Conservation (phyloP, 2,888 invertebrate genomes). For the Volucella zonaria region DNA sequence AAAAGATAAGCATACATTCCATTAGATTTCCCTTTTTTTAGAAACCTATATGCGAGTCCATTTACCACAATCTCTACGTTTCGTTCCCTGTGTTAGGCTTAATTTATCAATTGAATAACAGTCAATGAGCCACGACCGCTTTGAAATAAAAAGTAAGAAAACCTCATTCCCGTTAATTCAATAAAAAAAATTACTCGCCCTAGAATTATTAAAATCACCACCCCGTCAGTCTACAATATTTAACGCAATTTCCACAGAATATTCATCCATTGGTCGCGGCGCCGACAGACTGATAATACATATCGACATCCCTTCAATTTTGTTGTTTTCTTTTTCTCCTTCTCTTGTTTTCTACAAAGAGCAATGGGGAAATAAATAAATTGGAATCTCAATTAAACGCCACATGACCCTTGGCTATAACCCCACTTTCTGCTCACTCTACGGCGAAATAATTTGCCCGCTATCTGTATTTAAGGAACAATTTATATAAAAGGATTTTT, state of each 20-base stretch:
- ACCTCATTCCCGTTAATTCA: constrained; percentile 41
- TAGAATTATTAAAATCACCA: constrained; percentile 48
- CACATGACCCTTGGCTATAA: constrained; percentile 37
- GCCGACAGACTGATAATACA: constrained; percentile 47
- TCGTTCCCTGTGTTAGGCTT: background rate
- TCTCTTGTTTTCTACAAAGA: background rate
- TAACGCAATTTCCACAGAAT: constrained; percentile 35
- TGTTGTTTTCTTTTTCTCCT: constrained; percentile 2
- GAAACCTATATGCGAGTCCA: background rate
- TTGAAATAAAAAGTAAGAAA: constrained; percentile 3
- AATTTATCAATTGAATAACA: constrained; percentile 61
- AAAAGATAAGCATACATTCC: constrained; percentile 11
- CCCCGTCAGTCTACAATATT: constrained; percentile 10
- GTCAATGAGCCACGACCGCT: constrained; percentile 53
- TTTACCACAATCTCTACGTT: background rate
- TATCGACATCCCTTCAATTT: constrained; percentile 52
- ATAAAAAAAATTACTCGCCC: constrained; percentile 31
- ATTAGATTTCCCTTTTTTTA: constrained; percentile 50
- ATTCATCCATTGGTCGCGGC: constrained; percentile 18
- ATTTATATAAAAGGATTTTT: constrained; percentile 48
- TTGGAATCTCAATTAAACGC: constrained; percentile 67
- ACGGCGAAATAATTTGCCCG: background rate
- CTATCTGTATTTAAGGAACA: constrained; percentile 54
- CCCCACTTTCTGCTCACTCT: background rate
- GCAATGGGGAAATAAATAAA: constrained; percentile 63